phyloP scores from a whole-genome alignment of 1,140 invertebrate genomes.

The Tetramorium simillimum region DNA sequence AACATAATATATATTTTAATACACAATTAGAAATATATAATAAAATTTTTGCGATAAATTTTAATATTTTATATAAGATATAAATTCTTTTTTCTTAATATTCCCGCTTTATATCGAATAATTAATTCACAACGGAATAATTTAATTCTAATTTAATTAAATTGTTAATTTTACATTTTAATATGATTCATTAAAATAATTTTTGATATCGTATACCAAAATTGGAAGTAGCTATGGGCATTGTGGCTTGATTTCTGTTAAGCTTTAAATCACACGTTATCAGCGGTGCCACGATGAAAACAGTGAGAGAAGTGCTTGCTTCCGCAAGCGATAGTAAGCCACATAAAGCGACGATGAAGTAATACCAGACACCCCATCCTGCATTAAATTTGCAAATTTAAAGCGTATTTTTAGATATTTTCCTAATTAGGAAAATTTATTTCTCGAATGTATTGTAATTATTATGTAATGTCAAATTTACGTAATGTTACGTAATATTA shows the following conservation, averaged over 20 bases:
- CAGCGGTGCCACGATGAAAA: conserved; percentile 67
- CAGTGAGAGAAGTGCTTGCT: conserved; percentile 67
- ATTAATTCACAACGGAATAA: neutral
- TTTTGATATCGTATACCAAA: conserved; percentile 64
- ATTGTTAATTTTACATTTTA: neutral
- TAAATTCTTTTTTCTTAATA: neutral
- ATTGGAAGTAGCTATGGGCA: conserved; percentile 65
- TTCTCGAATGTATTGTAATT: neutral
- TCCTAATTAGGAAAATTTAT: neutral
- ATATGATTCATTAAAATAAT: neutral
- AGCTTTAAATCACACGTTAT: conserved; percentile 73
- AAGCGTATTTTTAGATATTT: neutral
- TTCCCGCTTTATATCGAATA: neutral
- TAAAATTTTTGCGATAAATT: too few species aligned
- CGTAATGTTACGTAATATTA: neutral
- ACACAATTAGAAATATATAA: neutral
- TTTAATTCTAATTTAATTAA: neutral
- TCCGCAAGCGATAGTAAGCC: conserved; percentile 73
- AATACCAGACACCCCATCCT: conserved; percentile 77
- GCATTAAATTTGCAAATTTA: conserved; percentile 9
- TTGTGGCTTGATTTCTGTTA: conserved; percentile 51
- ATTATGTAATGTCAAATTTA: neutral
- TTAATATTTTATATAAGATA: neutral
- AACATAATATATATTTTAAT: neutral
- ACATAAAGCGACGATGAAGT: conserved; percentile 70